Conservation (phyloP, 1,140 invertebrate genomes). For the Pteromalus puparum region DNA sequence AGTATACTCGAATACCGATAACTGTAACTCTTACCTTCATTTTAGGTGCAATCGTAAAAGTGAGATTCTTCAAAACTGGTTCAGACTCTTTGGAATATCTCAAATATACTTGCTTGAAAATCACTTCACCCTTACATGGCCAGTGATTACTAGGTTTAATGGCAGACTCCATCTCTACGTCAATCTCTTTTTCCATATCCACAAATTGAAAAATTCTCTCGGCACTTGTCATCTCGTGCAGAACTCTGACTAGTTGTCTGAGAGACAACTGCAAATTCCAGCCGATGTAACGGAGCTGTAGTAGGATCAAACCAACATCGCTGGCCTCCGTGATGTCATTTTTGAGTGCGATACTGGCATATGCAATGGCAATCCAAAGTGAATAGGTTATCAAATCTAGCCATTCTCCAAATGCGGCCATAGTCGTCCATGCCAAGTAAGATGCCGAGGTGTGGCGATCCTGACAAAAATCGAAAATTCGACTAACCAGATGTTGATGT, state of each 20-base stretch:
- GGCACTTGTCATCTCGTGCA: constrained; percentile 83
- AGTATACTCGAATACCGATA: constrained; percentile 56
- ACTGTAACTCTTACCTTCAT: constrained; percentile 71
- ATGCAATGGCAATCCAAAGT: not conserved
- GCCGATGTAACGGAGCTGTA: constrained; percentile 80
- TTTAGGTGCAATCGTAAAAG: not conserved
- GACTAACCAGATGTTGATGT: constrained; percentile 82
- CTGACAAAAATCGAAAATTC: constrained; percentile 83
- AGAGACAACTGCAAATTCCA: not conserved
- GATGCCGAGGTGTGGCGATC: constrained; percentile 78
- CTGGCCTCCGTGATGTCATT: constrained; percentile 63
- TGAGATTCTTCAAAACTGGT: not conserved
- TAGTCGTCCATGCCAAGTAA: constrained; percentile 84
- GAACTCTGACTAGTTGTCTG: constrained; percentile 79
- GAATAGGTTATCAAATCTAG: constrained; percentile 76
- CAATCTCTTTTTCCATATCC: constrained; percentile 78
- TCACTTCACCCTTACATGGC: constrained; percentile 77
- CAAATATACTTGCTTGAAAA: constrained; percentile 78
- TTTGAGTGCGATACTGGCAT: too few species aligned
- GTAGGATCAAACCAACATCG: constrained; percentile 88
- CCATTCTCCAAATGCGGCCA: constrained; percentile 87
- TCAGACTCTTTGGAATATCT: constrained; percentile 32
- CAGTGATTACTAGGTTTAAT: constrained; percentile 40
- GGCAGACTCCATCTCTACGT: constrained; percentile 66
- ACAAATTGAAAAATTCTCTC: constrained; percentile 87